phyloP scores from a whole-genome alignment of 2,797 vertebrate species.

The Tenualosa thibaudeaui region DNA sequence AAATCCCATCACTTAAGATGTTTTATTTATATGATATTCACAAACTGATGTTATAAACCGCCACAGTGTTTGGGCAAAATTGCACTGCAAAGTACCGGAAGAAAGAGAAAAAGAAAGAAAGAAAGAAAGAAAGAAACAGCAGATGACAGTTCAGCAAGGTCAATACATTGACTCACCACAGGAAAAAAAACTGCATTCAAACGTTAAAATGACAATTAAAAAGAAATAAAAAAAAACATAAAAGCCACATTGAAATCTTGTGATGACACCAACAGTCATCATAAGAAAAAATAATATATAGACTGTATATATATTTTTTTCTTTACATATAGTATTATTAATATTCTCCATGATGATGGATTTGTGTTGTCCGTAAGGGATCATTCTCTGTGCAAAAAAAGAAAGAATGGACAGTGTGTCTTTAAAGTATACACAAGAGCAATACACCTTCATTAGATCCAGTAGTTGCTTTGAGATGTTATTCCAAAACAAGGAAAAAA shows the following conservation, averaged over 20 bases:
- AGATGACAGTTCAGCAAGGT: constrained; percentile 64
- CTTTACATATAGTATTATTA: constrained; percentile 19
- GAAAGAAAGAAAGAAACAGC: neutral
- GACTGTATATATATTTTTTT: constrained; percentile 19
- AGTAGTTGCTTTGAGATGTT: neutral
- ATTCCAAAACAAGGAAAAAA: neutral
- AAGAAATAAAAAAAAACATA: neutral
- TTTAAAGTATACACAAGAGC: neutral
- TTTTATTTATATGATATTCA: constrained; percentile 71
- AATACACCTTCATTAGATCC: neutral
- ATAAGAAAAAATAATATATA: neutral
- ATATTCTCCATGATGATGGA: constrained; percentile 17
- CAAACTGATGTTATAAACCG: constrained; percentile 71
- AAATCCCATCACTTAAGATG: constrained; percentile 67
- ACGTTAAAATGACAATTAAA: constrained; percentile 39
- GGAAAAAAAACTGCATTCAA: constrained; percentile 60
- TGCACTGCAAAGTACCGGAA: constrained; percentile 68
- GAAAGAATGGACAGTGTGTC: neutral
- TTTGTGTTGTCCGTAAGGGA: neutral
- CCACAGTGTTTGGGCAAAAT: constrained; percentile 70
- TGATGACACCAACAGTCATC: neutral
- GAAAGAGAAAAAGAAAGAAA: constrained; percentile 50
- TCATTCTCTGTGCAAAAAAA: constrained; percentile 14
- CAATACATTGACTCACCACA: constrained; percentile 22
- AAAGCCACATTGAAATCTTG: neutral